Conservation (phyloP, 2,888 invertebrate genomes). For the Amitus sp. region DNA sequence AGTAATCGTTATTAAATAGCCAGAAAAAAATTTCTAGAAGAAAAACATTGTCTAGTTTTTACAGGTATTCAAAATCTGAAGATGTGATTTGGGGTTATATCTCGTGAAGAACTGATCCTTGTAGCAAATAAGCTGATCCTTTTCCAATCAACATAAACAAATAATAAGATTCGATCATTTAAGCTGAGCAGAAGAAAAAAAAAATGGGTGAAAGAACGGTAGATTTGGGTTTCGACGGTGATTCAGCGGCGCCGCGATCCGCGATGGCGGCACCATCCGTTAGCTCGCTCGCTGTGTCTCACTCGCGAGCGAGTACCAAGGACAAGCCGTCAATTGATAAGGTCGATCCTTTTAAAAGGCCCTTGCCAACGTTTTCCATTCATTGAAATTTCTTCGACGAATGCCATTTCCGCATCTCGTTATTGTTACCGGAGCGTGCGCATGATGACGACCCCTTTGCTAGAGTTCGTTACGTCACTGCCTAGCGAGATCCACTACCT, state of each 20-base stretch:
- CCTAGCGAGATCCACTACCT: constrained; percentile 30
- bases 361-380: constrained; percentile 59
- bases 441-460: constrained; percentile 30
- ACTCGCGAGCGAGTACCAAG: constrained; percentile 45
- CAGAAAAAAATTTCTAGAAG: no score
- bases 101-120: no score
- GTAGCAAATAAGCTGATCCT: no score
- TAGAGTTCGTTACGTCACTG: constrained; percentile 34
- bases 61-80: no score
- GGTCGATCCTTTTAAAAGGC: constrained; percentile 62
- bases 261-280: constrained; percentile 36
- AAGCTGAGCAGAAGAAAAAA: no score
- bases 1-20: no score
- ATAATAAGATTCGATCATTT: no score
- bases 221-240: background rate
- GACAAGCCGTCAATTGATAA: constrained; percentile 61
- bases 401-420: constrained; percentile 45
- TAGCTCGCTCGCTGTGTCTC: constrained; percentile 13
- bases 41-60: no score
- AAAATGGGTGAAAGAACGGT: no score
- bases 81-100: no score
- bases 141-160: no score
- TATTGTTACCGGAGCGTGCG: constrained; percentile 29
- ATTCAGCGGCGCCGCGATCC: background rate
- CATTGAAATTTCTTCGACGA: constrained; percentile 58